Evolutionary conservation across 2,797 vertebrate species (phyloP).

Genomic region (Pantherophis vulpinus): DNA sequence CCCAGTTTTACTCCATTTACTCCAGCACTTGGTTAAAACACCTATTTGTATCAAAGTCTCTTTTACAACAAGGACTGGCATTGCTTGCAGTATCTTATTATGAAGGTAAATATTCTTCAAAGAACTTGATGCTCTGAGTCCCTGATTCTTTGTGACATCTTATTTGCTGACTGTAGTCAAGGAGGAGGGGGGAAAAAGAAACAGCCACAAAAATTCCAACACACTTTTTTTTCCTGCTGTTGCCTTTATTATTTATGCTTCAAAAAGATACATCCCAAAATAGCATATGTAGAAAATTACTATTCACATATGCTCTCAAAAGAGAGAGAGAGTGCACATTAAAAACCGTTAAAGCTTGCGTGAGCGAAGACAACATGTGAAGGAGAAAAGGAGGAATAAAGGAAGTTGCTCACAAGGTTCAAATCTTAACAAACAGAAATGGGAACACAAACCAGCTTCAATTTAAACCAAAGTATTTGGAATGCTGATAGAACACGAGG

Average conservation of each 20-base stretch:
- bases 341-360: constrained; percentile 49
- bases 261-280: constrained; percentile 62
- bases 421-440: not conserved
- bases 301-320: constrained; percentile 50
- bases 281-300: constrained; percentile 66
- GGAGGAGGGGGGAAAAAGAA: constrained; percentile 5
- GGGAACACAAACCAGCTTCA: not conserved
- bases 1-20: not conserved
- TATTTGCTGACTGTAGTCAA: constrained; percentile 53
- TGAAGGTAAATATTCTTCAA: constrained; percentile 66
- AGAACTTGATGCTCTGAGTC: constrained; percentile 58
- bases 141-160: constrained; percentile 59
- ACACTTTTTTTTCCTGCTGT: not conserved
- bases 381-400: constrained; percentile 21
- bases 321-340: constrained; percentile 44
- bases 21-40: constrained; percentile 53
- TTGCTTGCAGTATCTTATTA: constrained; percentile 59
- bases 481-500: accelerated
- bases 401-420: constrained; percentile 26
- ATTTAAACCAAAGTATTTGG: accelerated
- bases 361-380: constrained; percentile 37
- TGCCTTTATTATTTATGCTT: constrained; percentile 69
- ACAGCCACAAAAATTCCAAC: constrained; percentile 61
- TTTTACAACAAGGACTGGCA: constrained; percentile 41
- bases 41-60: constrained; percentile 56